Percentiles rank a stretch among this genome's conserved stretches.
phyloP scores from a whole-genome alignment of 2,797 vertebrate species.

The Smutsia gigantea region DNA sequence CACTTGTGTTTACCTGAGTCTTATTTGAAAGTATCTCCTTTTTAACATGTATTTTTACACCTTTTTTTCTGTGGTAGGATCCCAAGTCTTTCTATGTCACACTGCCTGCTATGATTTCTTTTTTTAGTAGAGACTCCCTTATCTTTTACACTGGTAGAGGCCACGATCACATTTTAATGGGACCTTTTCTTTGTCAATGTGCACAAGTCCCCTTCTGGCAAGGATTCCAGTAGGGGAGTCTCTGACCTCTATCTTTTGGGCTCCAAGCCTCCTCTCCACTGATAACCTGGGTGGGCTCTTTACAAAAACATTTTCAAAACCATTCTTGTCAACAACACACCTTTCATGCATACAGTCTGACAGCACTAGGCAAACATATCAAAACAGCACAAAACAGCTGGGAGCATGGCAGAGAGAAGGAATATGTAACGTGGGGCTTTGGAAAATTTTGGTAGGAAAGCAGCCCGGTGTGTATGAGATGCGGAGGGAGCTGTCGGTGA shows the following conservation, averaged over 20 bases:
- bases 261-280: not conserved
- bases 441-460: constrained; percentile 81
- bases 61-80: not conserved
- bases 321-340: constrained; percentile 50
- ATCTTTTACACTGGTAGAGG: not conserved
- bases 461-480: constrained; percentile 82
- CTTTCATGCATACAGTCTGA: constrained; percentile 83
- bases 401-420: constrained; percentile 77
- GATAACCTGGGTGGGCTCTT: constrained; percentile 19
- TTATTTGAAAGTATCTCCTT: not conserved
- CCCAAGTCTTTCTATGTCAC: not conserved
- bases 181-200: not conserved
- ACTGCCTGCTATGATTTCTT: not conserved
- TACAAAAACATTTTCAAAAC: constrained; percentile 60
- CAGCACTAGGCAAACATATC: constrained; percentile 68
- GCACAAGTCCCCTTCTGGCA: not conserved
- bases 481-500: constrained; percentile 77
- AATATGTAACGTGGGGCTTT: constrained; percentile 47
- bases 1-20: not conserved
- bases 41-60: not conserved
- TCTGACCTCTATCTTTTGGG: not conserved
- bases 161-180: not conserved
- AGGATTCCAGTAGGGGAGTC: not conserved
- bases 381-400: constrained; percentile 74
- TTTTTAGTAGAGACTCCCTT: not conserved